Conservation (phyloP, 1,140 invertebrate genomes). For the Micrasema longulum region DNA sequence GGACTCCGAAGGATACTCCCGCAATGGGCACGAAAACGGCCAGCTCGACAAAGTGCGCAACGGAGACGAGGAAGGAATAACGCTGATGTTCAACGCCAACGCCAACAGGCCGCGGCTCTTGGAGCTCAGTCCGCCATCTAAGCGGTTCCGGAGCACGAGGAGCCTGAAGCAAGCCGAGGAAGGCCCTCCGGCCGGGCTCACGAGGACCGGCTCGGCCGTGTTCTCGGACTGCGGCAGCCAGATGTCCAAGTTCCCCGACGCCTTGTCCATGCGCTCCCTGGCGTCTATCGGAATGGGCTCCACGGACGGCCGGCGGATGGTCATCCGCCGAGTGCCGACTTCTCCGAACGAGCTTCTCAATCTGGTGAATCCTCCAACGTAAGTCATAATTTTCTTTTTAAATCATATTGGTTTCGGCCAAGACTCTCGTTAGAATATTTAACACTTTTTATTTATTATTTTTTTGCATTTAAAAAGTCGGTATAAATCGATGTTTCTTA, state of each 20-base stretch:
- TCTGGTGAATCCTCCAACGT: constrained; percentile 83
- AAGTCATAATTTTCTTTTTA: constrained; percentile 70
- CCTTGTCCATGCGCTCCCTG: constrained; percentile 78
- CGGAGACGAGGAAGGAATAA: constrained; percentile 63
- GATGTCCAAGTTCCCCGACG: constrained; percentile 67
- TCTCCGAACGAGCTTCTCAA: constrained; percentile 85
- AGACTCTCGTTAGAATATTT: no score
- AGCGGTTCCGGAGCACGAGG: constrained; percentile 56
- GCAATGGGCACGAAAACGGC: constrained; percentile 5
- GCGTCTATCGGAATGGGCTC: constrained; percentile 88
- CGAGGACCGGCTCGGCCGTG: constrained; percentile 59
- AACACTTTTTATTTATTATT: no score
- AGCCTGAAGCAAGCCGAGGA: constrained; percentile 57
- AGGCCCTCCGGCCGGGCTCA: constrained; percentile 33
- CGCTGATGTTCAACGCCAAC: constrained; percentile 47
- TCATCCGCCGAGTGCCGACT: constrained; percentile 82
- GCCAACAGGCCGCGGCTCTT: constrained; percentile 17
- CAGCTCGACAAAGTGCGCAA: constrained; percentile 62
- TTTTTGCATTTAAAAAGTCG: no score
- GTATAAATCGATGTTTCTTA: no score
- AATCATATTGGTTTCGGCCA: no score
- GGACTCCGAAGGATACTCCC: constrained; percentile 30
- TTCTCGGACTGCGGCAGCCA: constrained; percentile 63
- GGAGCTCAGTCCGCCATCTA: constrained; percentile 33
- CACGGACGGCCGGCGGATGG: constrained; percentile 86